Conservation (phyloP, 2,888 invertebrate species). For the Thumatha senex region DNA sequence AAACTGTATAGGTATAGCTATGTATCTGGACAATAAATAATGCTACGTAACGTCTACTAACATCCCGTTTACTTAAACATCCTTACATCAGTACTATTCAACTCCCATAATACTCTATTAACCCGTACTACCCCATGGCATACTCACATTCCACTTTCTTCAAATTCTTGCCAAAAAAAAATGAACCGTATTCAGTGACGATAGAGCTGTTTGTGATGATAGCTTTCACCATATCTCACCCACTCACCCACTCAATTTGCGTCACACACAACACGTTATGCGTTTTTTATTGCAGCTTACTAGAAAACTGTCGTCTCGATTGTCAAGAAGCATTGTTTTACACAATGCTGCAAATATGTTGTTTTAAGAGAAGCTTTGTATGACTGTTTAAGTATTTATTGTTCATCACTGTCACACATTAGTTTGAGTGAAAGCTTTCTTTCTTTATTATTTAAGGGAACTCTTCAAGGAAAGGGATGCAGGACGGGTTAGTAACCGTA, state of each 20-base stretch:
- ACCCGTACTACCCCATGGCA: constrained; percentile 55
- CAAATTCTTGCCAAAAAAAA: constrained; percentile 34
- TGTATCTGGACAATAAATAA: no score
- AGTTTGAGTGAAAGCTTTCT: no score
- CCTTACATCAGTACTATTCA: constrained; percentile 21
- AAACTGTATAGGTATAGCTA: no score
- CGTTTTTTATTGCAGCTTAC: constrained; percentile 74
- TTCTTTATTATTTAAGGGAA: no score
- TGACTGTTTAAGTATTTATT: no score
- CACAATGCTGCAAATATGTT: constrained; percentile 20
- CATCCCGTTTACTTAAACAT: constrained; percentile 24
- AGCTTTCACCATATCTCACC: constrained; percentile 44
- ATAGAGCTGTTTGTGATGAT: constrained; percentile 30
- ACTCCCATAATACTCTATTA: constrained; percentile 31
- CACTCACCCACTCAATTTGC: constrained; percentile 75
- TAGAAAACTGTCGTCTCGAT: constrained; percentile 70
- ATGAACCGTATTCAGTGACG: constrained; percentile 28
- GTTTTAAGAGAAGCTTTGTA: not conserved
- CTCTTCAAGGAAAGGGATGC: no score
- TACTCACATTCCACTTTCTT: constrained; percentile 34
- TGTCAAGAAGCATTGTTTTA: constrained; percentile 56
- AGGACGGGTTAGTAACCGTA: no score
- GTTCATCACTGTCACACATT: no score
- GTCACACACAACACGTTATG: constrained; percentile 64
- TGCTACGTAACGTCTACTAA: not conserved